Conservation (phyloP, 2,888 invertebrate species). For the Stratiomys singularior region DNA sequence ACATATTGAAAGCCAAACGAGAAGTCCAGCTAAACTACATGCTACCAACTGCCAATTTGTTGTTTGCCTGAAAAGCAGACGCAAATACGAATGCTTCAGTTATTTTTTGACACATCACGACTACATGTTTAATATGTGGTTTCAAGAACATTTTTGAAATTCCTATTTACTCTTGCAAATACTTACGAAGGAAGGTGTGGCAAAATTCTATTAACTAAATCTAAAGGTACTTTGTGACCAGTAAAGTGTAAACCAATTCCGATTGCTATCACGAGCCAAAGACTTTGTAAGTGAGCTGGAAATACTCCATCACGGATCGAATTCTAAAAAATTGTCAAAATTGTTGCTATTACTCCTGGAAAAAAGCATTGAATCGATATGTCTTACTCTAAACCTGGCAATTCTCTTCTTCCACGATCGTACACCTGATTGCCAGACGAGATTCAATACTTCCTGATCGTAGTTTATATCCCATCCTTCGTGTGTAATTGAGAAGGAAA, state of each 20-base stretch:
- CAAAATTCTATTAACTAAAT: conserved; percentile 80
- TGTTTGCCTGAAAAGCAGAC: conserved; percentile 69
- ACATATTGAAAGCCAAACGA: conserved; percentile 87
- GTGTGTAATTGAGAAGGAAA: conserved; percentile 96
- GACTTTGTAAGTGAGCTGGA: conserved; percentile 91
- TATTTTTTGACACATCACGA: no score
- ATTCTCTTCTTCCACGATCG: conserved; percentile 95
- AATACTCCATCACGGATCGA: conserved; percentile 95
- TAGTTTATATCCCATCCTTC: conserved; percentile 99
- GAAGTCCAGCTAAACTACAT: conserved; percentile 78
- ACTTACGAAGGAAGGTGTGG: conserved; percentile 79
- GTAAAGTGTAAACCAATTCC: conserved; percentile 83
- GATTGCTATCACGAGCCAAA: conserved; percentile 84
- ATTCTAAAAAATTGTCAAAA: conserved; percentile 80
- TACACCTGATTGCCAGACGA: conserved; percentile 94
- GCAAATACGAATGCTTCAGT: not conserved
- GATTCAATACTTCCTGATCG: conserved; percentile 93
- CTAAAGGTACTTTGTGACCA: conserved; percentile 83
- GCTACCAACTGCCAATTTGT: conserved; percentile 78
- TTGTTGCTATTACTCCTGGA: not conserved
- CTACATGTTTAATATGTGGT: no score
- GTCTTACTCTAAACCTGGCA: conserved; percentile 86
- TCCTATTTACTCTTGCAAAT: not conserved
- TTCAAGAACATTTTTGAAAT: not conserved
- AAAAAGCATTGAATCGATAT: no score